phyloP scores from a whole-genome alignment of 2,113 vertebrate species.

The Pachycephala philippinensis region DNA sequence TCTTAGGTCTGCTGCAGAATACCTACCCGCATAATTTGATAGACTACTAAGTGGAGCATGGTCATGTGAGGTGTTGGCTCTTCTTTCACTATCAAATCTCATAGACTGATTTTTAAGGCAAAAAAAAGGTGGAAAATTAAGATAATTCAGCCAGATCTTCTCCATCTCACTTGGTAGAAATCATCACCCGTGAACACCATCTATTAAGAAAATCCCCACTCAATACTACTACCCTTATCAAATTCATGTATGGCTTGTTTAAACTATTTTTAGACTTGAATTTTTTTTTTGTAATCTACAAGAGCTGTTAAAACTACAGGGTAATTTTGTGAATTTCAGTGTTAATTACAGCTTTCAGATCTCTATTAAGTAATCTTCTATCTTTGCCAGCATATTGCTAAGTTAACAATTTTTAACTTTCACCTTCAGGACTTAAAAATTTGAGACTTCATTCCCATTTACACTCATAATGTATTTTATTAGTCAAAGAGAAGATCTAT shows the following conservation, averaged over 20 bases:
- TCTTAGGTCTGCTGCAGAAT: background rate
- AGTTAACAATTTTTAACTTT: background rate
- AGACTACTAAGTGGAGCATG: background rate
- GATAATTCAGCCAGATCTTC: background rate
- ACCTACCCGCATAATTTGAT: background rate
- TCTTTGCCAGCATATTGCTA: background rate
- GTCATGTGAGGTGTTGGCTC: background rate
- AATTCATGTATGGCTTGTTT: background rate
- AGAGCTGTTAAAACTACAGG: background rate
- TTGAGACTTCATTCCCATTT: background rate
- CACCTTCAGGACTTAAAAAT: background rate
- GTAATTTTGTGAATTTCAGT: background rate
- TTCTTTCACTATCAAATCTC: background rate
- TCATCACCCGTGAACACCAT: accelerated
- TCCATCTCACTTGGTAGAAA: background rate
- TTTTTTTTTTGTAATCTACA: background rate
- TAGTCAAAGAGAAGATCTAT: background rate
- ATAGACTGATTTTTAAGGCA: background rate
- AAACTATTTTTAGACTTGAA: background rate
- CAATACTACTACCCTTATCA: background rate
- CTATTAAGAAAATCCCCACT: background rate
- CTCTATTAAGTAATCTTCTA: background rate
- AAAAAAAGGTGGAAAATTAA: background rate
- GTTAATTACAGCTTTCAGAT: background rate
- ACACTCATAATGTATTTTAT: background rate